Base-by-base conservation (phyloP, 2,888 invertebrate genomes). In the Drosophila kuntzei region DNA sequence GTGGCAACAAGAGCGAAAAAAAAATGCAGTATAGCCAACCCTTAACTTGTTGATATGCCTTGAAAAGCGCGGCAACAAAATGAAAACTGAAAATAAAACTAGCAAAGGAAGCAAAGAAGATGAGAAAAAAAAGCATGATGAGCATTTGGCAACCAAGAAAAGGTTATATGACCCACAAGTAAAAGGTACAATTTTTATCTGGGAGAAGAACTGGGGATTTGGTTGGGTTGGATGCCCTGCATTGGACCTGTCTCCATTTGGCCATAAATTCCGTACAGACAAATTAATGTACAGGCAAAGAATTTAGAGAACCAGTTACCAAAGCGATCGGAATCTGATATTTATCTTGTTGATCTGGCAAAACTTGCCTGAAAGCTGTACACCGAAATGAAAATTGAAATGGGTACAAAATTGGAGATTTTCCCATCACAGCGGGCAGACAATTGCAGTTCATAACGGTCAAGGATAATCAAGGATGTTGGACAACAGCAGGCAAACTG, bases 1-100 rank as follows among this genome's bases (percentile, higher is more conserved):
- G 74, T 69, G 71, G 81, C 81, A 73, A 66, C 61, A 43, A 39
- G 53, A 64, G 59, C 62, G 50, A 29, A 41, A 54, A 37, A 29
- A 12, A 8, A 39, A 41, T 18, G 8, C 39, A 39, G 41, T 22
- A 37, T 43, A 49, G 57, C 46, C 91, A 90, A 90, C 91, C 90
- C 91, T 88, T 90, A 90, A 90, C 90, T 90, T 90, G 90, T 90
- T 90, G 90, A 87, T 86, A 83, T 87, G 70, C 71, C 59, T 47
- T 27, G 60, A 50, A 44, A 64, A 65, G 49, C 54, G 58, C 67
- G 51, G 44, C 50, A 47, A 80, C 67, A 61, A 66, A 80, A 75
- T 72, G 63, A 71, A 69, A 65, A 53, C 69, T 64, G 46, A 39
- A 72, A 73, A 65, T 75, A 67, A 74, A 79, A 76, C 75, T 77